phyloP scores from a whole-genome alignment of 2,888 invertebrate species.

The Drosophila recens region DNA sequence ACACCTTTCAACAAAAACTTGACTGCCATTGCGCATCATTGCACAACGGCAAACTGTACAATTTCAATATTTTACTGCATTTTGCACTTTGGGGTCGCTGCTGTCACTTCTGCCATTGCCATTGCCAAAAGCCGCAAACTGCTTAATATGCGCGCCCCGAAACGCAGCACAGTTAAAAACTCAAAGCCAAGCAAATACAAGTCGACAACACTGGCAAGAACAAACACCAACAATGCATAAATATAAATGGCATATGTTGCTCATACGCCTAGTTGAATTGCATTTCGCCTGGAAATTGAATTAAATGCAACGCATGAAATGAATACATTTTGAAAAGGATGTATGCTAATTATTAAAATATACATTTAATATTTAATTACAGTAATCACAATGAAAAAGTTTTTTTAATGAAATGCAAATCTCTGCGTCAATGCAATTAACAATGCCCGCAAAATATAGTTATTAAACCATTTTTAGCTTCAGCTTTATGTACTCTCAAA shows the following conservation, averaged over 20 bases:
- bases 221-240: slow-evolving; percentile 5
- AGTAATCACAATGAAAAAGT: not conserved
- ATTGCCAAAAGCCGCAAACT: slow-evolving; percentile 15
- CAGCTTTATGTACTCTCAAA: slow-evolving; percentile 3
- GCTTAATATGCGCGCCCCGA: slow-evolving; percentile 54
- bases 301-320: not conserved
- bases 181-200: slow-evolving; percentile 49
- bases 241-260: slow-evolving; percentile 54
- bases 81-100: slow-evolving; percentile 60
- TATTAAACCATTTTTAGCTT: slow-evolving; percentile 14
- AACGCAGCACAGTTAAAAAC: slow-evolving; percentile 41
- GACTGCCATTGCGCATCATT: slow-evolving; percentile 66
- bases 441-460: not conserved
- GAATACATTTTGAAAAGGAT: not conserved
- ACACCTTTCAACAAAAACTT: slow-evolving; percentile 62
- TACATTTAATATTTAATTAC: slow-evolving; percentile 7
- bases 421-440: not conserved
- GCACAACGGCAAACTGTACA: slow-evolving; percentile 68
- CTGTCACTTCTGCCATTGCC: slow-evolving; percentile 34
- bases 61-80: slow-evolving; percentile 77
- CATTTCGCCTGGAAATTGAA: not conserved
- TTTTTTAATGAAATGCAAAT: slow-evolving; percentile 2
- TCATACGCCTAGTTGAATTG: slow-evolving; percentile 35
- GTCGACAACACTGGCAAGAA: slow-evolving; percentile 5
- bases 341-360: not conserved